Conservation (phyloP, 1,140 invertebrate species). For the Heliothis subflexa region DNA sequence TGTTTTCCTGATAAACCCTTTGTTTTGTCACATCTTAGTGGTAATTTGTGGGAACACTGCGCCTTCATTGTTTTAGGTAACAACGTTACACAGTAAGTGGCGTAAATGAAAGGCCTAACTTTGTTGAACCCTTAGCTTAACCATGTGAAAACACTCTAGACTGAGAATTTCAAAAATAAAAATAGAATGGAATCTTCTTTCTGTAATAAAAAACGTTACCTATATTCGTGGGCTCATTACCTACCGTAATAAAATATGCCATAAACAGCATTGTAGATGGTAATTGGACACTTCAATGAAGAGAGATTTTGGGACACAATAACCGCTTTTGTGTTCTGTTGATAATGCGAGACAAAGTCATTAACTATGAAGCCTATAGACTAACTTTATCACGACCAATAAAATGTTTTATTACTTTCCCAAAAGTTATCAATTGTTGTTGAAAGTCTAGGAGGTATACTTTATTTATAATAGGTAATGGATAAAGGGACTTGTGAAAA, state of each 20-base stretch:
- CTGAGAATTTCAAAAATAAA: slow-evolving; percentile 6
- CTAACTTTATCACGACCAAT: slow-evolving; percentile 21
- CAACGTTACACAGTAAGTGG: slow-evolving; percentile 53
- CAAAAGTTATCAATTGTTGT: background rate
- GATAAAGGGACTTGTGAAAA: background rate
- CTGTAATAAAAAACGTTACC: slow-evolving; percentile 6
- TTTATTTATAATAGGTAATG: background rate
- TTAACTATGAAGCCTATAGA: slow-evolving; percentile 18
- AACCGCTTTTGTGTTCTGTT: slow-evolving; percentile 17
- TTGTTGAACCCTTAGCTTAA: slow-evolving; percentile 46
- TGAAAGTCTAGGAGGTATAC: background rate
- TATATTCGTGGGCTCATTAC: slow-evolving; percentile 20
- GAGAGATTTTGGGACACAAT: slow-evolving; percentile 29
- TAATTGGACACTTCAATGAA: slow-evolving; percentile 43
- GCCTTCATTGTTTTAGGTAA: slow-evolving; percentile 40
- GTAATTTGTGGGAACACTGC: slow-evolving; percentile 41
- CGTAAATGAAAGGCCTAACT: slow-evolving; percentile 60
- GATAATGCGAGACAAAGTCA: slow-evolving; percentile 23
- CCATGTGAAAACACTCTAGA: background rate
- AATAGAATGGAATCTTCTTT: background rate
- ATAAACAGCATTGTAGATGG: slow-evolving; percentile 33
- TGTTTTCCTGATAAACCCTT: slow-evolving; percentile 54
- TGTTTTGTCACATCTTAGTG: slow-evolving; percentile 35
- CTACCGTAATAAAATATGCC: slow-evolving; percentile 45
- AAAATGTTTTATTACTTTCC: slow-evolving; percentile 35